Conservation (phyloP, 2,113 vertebrate genomes). For the Cyanistes caeruleus region DNA sequence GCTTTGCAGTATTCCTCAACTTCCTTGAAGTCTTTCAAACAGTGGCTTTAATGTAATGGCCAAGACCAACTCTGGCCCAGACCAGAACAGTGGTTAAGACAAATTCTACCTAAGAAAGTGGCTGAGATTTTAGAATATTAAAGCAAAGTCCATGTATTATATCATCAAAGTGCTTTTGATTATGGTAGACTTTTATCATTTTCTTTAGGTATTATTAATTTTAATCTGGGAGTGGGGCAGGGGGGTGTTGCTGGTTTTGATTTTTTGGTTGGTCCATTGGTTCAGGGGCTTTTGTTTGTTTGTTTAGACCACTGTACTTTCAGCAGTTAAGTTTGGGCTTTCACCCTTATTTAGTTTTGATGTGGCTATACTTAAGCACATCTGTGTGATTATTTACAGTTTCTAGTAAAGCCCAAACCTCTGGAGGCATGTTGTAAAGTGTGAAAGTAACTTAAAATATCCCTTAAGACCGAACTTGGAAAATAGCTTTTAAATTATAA, state of each 20-base stretch:
- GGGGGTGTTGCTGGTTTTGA: neutral
- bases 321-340: neutral
- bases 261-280: neutral
- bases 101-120: neutral
- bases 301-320: neutral
- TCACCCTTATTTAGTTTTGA: neutral
- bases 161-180: neutral
- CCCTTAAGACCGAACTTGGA: neutral
- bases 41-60: neutral
- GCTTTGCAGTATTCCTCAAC: neutral
- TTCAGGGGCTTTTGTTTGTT: neutral
- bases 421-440: neutral
- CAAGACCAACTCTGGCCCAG: neutral
- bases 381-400: neutral
- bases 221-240: rapidly evolving
- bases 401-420: neutral
- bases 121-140: neutral
- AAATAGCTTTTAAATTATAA: neutral
- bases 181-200: neutral
- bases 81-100: neutral
- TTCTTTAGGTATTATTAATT: neutral
- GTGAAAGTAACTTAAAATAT: neutral
- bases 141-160: neutral
- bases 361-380: neutral
- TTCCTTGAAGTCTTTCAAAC: neutral